Base-by-base conservation (phyloP, 2,113 vertebrate species). In the Scortum barcoo region DNA sequence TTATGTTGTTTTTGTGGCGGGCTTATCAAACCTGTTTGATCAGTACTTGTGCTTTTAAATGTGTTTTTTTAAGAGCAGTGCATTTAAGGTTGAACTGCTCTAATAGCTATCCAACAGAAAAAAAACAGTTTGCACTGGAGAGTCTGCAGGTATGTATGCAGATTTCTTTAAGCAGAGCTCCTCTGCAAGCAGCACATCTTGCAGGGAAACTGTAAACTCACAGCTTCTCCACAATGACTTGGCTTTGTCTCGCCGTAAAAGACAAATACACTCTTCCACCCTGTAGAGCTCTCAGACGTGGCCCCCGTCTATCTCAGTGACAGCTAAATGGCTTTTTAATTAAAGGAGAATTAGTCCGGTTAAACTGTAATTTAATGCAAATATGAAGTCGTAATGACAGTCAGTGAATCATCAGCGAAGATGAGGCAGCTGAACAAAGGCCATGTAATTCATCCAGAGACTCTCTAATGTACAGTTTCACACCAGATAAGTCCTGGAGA, bases 321-420 rank as follows among this genome's bases (percentile, higher is more conserved):
- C 77, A 81, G 96, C 95, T 96, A 96, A 97, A 97, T 97, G 95
- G 96, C 93, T 97, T 97, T 97, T 97, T 98, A 97, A 98, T 98
- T 98, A 96, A 95, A 94, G 86, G 95, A 95, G 97, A 97, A 98
- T 98, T 97, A 97, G 96, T 94, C 96, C 93, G 92, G 95, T 96
- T 97, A 97, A 97, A 97, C 96, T 96, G 95, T 96, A 96, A 97
- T 98, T 97, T 97, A 97, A 98, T 97, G 97, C 96, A 97, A 97
- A 97, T 97, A 97, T 97, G 96, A 97, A 97, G 95, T 96, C 94
- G 83, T 97, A 97, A 98, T 96, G 96, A 96, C 95, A 96, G 88
- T 89, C 95, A 93, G 95, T 98, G 97, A 98, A 97, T 97, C 96
- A 97, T 95, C 96, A 94, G 91, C 94, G 93, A 95, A 96, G 96